Evolutionary conservation across 2,888 invertebrate genomes (phyloP), one percentile per base, ranked within the genome.

Genomic region (Amaurobius ferox): DNA sequence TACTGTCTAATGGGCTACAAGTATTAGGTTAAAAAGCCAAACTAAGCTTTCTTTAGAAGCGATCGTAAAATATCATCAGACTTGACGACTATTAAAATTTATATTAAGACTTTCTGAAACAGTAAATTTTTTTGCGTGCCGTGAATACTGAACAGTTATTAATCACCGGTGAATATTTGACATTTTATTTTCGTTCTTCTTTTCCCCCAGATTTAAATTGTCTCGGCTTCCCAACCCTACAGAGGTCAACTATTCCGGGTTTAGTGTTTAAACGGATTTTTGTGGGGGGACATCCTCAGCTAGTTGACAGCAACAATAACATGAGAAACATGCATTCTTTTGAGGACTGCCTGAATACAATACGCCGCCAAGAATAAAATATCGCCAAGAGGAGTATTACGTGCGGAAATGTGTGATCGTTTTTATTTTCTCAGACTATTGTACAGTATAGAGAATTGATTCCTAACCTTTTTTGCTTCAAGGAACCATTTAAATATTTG

Each of bases 251-350:
- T 62, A 40, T 70, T 62, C 70, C 68, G 19, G 61, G 29, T 78
- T 62, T 61, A 68, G 55, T 55, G 30, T 39, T 61, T 68, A 70
- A 78, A 70, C 71, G 68, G 62, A 79, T 32, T 79, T 79, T 30
- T 61, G n/a, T 26, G n/a, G 71, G 64, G 64, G 62, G 48, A 79
- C 71, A 62, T 71, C 19, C 29, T 44, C 44, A 39, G 71, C 30
- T 30, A 62, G 61, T 62, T 79, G 79, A 79, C 79, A 79, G 64
- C 62, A 30, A 40, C 79, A 79, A 71, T 71, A 79, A 71, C 79
- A 71, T 40, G 30, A 28, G 26, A 68, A 64, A 70, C 70, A 23
- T 26, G 19, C 40, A 71, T 64, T 71, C 32, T 71, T 62, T 30
- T 7, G 23, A 62, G 40, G 61, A 35, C 40, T 39, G 62, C 68